Conservation (phyloP, 2,888 invertebrate species). For the Temnothorax rugatulus region DNA sequence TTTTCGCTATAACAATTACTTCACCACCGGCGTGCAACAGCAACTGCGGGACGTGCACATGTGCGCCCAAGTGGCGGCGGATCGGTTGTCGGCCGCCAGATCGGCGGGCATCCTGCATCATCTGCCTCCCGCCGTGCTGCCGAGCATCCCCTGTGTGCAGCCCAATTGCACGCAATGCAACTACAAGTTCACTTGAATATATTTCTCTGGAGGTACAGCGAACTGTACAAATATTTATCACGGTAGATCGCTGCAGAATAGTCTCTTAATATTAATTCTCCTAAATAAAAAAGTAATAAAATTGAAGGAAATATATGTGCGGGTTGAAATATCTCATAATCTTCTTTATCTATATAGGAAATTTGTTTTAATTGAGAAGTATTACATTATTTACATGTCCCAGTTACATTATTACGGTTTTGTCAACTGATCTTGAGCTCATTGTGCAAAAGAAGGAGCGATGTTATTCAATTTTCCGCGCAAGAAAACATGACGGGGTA, state of each 20-base stretch:
- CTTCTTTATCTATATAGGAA: not conserved
- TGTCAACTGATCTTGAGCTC: not conserved
- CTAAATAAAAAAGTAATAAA: not conserved
- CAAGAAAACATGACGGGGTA: constrained; percentile 11
- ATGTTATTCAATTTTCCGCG: constrained; percentile 28
- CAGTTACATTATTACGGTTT: constrained; percentile 17
- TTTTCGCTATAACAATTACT: constrained; percentile 80
- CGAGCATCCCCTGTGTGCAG: constrained; percentile 83
- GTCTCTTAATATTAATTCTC: not conserved
- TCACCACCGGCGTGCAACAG: constrained; percentile 77
- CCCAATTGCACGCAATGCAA: constrained; percentile 83
- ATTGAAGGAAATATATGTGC: not conserved
- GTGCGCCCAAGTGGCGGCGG: constrained; percentile 74
- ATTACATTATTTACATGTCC: constrained; percentile 17
- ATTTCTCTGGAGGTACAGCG: constrained; percentile 7
- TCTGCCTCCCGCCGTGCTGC: constrained; percentile 77
- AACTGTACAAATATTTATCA: not conserved
- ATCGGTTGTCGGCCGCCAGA: constrained; percentile 43
- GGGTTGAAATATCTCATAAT: not conserved
- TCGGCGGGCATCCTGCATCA: constrained; percentile 59
- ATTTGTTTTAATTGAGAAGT: not conserved
- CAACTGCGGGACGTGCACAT: constrained; percentile 79
- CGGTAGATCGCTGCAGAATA: not conserved
- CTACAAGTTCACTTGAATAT: constrained; percentile 79
- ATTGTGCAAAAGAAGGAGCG: not conserved